These are phyloP conservation scores for Tipula lateralis DNA, from an alignment of 2,888 invertebrate species.

Conservation along the genomic window DNA sequence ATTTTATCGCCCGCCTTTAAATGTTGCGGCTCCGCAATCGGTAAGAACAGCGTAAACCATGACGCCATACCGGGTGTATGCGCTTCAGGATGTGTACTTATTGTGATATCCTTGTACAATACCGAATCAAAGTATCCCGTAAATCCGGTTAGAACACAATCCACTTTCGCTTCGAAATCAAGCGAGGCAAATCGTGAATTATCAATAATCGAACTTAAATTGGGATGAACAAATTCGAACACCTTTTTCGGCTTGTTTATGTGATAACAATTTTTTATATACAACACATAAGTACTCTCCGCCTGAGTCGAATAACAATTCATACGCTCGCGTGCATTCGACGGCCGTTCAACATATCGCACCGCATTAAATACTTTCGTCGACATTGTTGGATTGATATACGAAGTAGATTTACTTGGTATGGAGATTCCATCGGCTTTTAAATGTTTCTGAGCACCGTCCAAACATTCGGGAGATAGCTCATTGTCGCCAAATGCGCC, in stretches of 20 bases:
- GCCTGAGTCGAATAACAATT: constrained; percentile 44
- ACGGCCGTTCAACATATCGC: constrained; percentile 41
- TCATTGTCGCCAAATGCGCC: constrained; percentile 99
- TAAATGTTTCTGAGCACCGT: constrained; percentile 84
- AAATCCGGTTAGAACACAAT: constrained; percentile 87
- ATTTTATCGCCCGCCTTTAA: constrained; percentile 66
- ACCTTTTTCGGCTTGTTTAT: constrained; percentile 50
- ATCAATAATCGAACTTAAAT: constrained; percentile 59
- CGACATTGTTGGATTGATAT: constrained; percentile 88
- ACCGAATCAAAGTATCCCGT: constrained; percentile 91
- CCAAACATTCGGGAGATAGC: constrained; percentile 94
- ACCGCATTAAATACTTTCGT: constrained; percentile 80
- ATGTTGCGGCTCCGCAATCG: constrained; percentile 58
- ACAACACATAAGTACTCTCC: constrained; percentile 90
- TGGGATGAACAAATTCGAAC: constrained; percentile 90
- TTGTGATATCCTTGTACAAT: constrained; percentile 74
- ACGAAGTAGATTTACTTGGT: constrained; percentile 84
- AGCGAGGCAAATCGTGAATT: constrained; percentile 69
- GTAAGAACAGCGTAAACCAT: constrained; percentile 97
- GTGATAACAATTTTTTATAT: constrained; percentile 63
- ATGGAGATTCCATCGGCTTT: constrained; percentile 87
- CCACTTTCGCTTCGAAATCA: constrained; percentile 64
- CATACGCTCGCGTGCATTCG: constrained; percentile 40
- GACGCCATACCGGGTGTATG: constrained; percentile 92
- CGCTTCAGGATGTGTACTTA: constrained; percentile 87